A percentile compares a stretch with the other conserved stretches of the same genome.
phyloP scores from a whole-genome alignment of 2,113 vertebrate genomes.

The Dipodomys stephensi region DNA sequence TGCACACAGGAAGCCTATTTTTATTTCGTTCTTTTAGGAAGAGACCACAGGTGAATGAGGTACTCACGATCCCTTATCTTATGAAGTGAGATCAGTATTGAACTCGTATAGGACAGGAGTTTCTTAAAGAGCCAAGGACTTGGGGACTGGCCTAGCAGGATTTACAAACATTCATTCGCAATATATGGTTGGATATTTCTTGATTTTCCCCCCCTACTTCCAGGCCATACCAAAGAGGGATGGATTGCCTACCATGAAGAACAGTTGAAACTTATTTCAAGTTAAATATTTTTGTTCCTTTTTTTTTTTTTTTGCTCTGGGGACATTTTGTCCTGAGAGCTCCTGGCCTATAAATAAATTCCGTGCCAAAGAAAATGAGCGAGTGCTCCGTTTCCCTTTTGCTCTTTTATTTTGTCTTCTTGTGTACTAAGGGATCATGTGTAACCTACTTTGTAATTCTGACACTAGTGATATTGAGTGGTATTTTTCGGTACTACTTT shows the following conservation, averaged over 20 bases:
- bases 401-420: not conserved
- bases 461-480: not conserved
- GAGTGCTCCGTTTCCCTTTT: not conserved
- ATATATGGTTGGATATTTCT: not conserved
- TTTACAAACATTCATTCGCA: rapidly evolving
- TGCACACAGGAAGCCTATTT: no score
- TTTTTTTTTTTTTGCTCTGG: not conserved
- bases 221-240: not conserved
- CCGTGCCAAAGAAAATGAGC: not conserved
- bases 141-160: rapidly evolving
- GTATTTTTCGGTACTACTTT: not conserved
- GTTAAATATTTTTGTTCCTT: not conserved
- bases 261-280: not conserved
- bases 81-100: not conserved
- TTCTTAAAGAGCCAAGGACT: not conserved
- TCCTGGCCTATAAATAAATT: not conserved
- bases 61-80: not conserved
- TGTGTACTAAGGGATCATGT: not conserved
- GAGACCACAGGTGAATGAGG: no score
- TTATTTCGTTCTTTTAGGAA: no score
- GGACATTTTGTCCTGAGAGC: not conserved
- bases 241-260: not conserved
- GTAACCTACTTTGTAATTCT: not conserved
- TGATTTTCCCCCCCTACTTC: no score
- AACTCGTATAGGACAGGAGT: not conserved